These are phyloP conservation scores for Tetraodon nigroviridis DNA, from an alignment of 2,113 vertebrate genomes.

Conservation along the genomic window DNA sequence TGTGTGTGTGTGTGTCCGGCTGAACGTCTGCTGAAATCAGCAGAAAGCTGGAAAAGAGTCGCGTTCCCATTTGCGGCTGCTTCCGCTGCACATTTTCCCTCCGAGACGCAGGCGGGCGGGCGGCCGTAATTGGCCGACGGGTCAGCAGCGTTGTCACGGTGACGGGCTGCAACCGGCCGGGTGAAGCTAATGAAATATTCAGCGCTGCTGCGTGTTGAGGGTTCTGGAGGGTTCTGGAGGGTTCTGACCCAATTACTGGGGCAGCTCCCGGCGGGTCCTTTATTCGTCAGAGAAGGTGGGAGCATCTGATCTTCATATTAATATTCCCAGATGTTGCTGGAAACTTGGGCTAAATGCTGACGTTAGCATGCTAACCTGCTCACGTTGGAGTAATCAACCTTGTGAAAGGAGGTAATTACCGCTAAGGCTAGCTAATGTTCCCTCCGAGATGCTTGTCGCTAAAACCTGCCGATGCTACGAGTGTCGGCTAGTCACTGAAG, in stretches of 20 bases:
- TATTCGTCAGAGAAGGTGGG: not conserved
- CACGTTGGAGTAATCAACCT: no score
- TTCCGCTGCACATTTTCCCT: slow-evolving; percentile 32
- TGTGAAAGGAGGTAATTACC: not conserved
- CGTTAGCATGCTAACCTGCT: not conserved
- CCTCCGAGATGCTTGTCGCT: not conserved
- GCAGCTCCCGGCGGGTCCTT: not conserved
- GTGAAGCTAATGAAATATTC: slow-evolving; percentile 23
- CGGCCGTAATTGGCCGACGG: slow-evolving; percentile 37
- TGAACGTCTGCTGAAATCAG: slow-evolving; percentile 52
- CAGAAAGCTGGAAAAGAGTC: slow-evolving; percentile 41
- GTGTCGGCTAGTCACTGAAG: no score
- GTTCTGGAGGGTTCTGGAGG: not conserved
- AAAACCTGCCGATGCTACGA: no score
- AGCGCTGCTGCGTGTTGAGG: slow-evolving; percentile 2
- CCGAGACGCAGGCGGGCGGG: slow-evolving; percentile 2
- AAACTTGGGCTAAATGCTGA: not conserved
- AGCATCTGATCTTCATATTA: not conserved
- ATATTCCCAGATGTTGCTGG: not conserved
- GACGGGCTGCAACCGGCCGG: not conserved
- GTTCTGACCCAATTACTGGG: not conserved
- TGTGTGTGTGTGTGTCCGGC: slow-evolving; percentile 20
- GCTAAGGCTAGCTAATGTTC: not conserved
- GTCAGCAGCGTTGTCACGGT: slow-evolving; percentile 27
- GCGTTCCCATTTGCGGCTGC: slow-evolving; percentile 36